phyloP scores from a whole-genome alignment of 2,888 invertebrate species.

The Emesis furor region DNA sequence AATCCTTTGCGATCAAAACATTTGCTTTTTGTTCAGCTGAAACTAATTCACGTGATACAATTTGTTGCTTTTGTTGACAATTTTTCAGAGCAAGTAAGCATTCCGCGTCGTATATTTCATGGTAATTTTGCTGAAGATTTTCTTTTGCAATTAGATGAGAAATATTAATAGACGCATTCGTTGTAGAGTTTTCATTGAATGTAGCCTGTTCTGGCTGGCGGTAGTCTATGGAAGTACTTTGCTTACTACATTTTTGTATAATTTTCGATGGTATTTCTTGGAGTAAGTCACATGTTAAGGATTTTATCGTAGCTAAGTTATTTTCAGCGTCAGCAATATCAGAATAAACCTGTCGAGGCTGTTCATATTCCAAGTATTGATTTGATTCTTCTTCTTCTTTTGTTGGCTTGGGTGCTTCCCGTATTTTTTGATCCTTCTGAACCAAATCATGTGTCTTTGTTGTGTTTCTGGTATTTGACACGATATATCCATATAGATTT shows the following conservation, averaged over 20 bases:
- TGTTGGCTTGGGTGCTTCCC: not conserved
- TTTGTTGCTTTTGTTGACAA: not conserved
- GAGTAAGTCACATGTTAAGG: not conserved
- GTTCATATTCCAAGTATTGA: not conserved
- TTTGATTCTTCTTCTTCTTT: not conserved
- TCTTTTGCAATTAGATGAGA: not conserved
- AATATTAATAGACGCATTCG: not conserved
- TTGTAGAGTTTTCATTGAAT: not conserved
- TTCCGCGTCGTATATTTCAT: conserved; percentile 72
- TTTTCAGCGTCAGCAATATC: conserved; percentile 71
- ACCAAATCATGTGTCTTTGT: not conserved
- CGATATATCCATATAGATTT: conserved; percentile 65
- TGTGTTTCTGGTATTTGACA: not conserved
- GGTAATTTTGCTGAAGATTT: conserved; percentile 64
- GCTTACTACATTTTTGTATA: not conserved
- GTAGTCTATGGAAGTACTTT: not conserved
- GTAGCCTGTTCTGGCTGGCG: not conserved
- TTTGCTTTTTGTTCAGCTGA: not conserved
- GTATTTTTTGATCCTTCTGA: not conserved
- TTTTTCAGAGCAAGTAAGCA: conserved; percentile 37
- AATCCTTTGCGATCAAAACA: not conserved
- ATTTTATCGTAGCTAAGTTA: conserved; percentile 30
- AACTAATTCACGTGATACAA: not conserved
- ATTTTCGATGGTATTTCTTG: not conserved
- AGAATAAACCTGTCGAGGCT: conserved; percentile 66